Evolutionary conservation across 2,113 vertebrate species (phyloP).

Genomic region (Syrrhaptes paradoxus): DNA sequence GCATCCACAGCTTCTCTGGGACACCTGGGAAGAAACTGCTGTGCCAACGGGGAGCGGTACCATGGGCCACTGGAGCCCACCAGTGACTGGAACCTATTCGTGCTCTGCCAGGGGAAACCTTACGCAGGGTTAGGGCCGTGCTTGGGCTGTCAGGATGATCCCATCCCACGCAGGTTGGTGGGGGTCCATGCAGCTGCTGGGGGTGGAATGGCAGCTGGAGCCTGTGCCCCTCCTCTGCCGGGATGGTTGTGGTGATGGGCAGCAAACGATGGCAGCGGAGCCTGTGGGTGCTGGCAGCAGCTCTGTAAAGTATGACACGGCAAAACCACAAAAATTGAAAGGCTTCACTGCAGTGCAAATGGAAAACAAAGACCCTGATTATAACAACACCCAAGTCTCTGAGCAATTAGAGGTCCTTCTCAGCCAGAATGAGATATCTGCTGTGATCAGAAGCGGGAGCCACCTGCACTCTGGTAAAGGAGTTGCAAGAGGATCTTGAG

Average conservation of each 20-base stretch:
- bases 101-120: neutral
- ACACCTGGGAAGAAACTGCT: neutral
- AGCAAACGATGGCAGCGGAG: neutral
- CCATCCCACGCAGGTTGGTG: neutral
- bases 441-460: neutral
- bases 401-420: neutral
- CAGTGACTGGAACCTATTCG: rapidly evolving
- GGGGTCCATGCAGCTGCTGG: neutral
- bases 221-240: neutral
- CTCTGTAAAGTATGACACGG: neutral
- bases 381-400: neutral
- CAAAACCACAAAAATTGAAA: neutral
- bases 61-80: neutral
- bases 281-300: neutral
- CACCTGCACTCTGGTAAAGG: neutral
- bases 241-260: neutral
- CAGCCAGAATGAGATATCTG: neutral
- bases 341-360: neutral
- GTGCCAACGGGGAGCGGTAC: rapidly evolving
- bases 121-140: rapidly evolving
- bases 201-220: neutral
- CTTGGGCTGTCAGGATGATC: neutral
- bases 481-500: neutral
- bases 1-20: no score
- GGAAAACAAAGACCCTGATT: neutral